Evolutionary conservation across 1,140 invertebrate genomes (phyloP), one percentile per base, ranked within the genome.

Genomic region (Eriosoma lanigerum): DNA sequence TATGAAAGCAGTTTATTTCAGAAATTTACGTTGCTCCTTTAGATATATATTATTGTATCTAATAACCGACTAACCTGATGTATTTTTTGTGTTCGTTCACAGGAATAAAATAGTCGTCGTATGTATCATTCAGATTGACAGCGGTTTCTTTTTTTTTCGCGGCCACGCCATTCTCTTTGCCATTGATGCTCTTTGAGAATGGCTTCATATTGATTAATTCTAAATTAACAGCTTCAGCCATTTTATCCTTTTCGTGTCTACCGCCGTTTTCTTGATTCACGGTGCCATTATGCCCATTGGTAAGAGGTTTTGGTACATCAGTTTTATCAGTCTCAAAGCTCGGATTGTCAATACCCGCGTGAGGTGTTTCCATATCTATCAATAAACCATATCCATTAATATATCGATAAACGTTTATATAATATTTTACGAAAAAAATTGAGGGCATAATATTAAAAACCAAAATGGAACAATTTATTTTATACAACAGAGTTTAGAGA

Each of bases 51-150:
- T 38, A 38, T 4, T 38, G 8, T 38, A 38, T 38, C n/a, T 38
- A 4, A 8, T 38, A 52, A 73, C 6, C 8, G 46, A 46, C 87
- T 87, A 88, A 93, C 93, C 92, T 92, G 87, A 93, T 93, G 85
- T 90, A 93, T 87, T 94, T 94, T 84, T 90, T 89, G 86, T 93
- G 92, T 83, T 94, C 91, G 85, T 94, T 93, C 56, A 94, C 92
- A 50, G 93, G 92, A 75, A 94, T 92, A 85, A 94, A 94, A 85
- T 93, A 94, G 83, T 93, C 92, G 82, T 93, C 92, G 85, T 93
- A 93, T 24, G 91, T 90, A 85, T 92, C 92, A 29, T 89, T 88
- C 84, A 92, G 90, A 73, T 93, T 91, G 21, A 91, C 89, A 83
- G 92, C 91, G 17, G 85, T 84, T 26, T 90, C 90, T 82, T 92